Evolutionary conservation across 2,888 invertebrate genomes (phyloP), one percentile per base, ranked within the genome.

Genomic region (Cerceris ruficornis): DNA sequence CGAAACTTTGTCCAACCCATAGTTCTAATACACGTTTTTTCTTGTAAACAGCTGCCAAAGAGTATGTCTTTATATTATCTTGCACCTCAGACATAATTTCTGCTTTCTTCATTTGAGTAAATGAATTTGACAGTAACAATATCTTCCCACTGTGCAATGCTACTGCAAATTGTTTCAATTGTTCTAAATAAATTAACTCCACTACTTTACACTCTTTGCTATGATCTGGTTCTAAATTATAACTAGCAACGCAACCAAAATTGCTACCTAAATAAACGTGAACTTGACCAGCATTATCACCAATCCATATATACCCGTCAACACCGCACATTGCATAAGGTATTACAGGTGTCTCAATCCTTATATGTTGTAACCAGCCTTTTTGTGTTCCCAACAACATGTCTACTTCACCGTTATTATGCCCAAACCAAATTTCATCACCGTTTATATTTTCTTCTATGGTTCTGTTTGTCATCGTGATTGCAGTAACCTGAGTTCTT

Each of bases 1-100:
- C 98, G 76, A 95, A 95, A 43, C 95, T 94, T 86, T 98, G 98
- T 0, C 98, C 98, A 86, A 97, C 97, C 98, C 98, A 98, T 14
- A 98, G 92, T 90, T 97, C 97, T 86, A 95, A 94, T 28, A 91
- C 82, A 2, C 91, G 86, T 17, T 91, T 88, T 61, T 90, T 90
- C 4, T 86, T 87, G 43, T 87, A 86, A 13, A 92, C 83, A n/a
- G 88, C 90, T n/a, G 91, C 88, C 50, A 92, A 74, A 4, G 92
- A 92, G 58, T 91, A 91, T 0, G 91, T 90, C 57, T 88, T 90
- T 0, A 90, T 69, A 67, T 89, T 86, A 6, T 88, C 88, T 88
- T 82, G 77, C 91, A 93, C 88, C 85, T 82, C 91, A 87, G 77
- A 93, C 83, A 85, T 81, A 57, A 92, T 82, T 67, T 92, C 91